Base-by-base conservation (phyloP, 2,888 invertebrate species). In the Scaptodrosophila latifasciaeformis region DNA sequence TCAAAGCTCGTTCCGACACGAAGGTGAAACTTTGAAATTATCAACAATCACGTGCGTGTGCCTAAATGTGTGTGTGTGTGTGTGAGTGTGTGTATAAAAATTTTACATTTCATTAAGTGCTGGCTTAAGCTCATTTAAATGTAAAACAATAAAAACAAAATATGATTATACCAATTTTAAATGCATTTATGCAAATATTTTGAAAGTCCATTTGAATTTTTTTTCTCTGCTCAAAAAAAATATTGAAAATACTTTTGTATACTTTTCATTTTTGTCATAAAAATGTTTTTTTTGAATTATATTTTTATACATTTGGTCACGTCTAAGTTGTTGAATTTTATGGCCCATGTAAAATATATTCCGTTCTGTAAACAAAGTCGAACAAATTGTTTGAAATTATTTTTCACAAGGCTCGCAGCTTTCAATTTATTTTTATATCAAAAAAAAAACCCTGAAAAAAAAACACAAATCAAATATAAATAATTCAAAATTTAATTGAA, bases 41-140 rank as follows among this genome's bases (percentile, higher is more conserved):
- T 45, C 18, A 45, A 34, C 1, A 13, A 12, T 12, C 34, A 52
- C 52, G 49, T 50, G 46, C 49, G 30, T 19, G 13, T 43, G 27
- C 9, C n/a, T 21, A n/a, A n/a, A n/a, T 17, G 19, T 47, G 10
- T 31, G 27, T 24, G 34, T 40, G 13, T 37, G 21, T 50, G 43
- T 49, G 43, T 46, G 39, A 29, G 34, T 47, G 44, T 42, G 9
- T 44, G 35, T 24, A 30, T 17, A 50, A 40, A 37, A 17, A 58
- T 70, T 47, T 80, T 80, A 74, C 65, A 64, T 77, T 77, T 63
- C 67, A 70, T 74, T 74, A 67, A 74, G 54, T 59, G 70, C 62
- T 67, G 67, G 58, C 74, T 76, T 62, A 72, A 62, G 65, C 67
- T 62, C 58, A 77, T 70, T 77, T 62, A 56, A 70, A 80, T 62